A percentile compares a stretch with the other conserved stretches of the same genome.
These are phyloP conservation scores for Sminthopsis crassicaudata DNA, from an alignment of 2,113 vertebrate genomes.

Conservation along the genomic window DNA sequence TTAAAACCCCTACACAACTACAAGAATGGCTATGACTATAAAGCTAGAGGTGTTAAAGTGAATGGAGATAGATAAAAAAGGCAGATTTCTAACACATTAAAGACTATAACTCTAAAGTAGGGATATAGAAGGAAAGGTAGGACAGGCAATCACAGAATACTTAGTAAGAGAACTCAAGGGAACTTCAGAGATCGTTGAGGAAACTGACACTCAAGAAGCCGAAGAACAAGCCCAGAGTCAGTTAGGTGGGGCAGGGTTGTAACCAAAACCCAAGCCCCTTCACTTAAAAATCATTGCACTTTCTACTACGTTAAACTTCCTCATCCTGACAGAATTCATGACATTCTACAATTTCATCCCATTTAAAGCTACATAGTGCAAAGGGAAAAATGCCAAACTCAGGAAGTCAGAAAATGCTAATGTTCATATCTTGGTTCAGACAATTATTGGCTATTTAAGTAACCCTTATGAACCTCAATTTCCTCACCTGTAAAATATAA, in stretches of 20 bases:
- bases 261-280: neutral
- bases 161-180: neutral
- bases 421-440: neutral
- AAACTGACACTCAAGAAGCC: neutral
- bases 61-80: neutral
- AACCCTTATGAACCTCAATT: neutral
- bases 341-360: neutral
- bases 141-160: neutral
- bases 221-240: neutral
- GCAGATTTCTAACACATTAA: neutral
- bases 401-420: neutral
- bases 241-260: neutral
- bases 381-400: neutral
- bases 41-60: neutral
- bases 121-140: neutral
- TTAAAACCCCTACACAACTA: neutral
- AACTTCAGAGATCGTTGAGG: neutral
- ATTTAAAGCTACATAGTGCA: neutral
- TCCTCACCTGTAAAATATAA: neutral
- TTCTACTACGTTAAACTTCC: neutral
- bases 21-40: neutral
- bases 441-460: neutral
- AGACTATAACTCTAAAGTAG: neutral
- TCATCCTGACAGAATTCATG: neutral
- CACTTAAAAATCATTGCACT: neutral